Evolutionary conservation across 2,113 vertebrate genomes (phyloP).

Genomic region (Tyrannus savana): DNA sequence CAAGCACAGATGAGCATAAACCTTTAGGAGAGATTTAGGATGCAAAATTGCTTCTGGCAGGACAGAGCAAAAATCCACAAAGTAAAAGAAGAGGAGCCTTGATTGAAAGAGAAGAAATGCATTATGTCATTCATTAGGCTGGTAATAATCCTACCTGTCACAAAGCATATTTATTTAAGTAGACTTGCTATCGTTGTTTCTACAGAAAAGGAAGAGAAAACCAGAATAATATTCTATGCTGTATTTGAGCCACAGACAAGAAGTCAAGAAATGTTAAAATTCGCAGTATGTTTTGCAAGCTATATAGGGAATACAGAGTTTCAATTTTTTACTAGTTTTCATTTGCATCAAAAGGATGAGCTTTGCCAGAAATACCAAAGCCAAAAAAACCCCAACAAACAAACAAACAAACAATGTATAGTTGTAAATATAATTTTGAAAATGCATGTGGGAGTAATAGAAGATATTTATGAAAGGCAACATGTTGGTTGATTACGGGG

Average conservation of each 20-base stretch:
- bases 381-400: too few species aligned
- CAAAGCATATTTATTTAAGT: neutral
- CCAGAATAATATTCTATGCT: neutral
- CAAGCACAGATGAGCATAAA: neutral
- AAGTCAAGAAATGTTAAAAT: neutral
- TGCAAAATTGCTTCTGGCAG: neutral
- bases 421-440: neutral
- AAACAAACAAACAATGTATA: neutral
- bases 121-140: neutral
- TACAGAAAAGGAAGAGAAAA: neutral
- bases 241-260: neutral
- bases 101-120: neutral
- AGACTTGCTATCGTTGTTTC: neutral
- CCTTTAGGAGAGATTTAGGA: neutral
- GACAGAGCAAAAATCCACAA: neutral
- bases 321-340: neutral
- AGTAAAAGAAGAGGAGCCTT: neutral
- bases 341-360: neutral
- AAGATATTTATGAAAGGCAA: neutral
- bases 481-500: neutral
- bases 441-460: neutral
- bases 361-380: neutral
- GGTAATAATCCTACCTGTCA: neutral
- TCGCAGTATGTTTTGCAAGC: neutral
- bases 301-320: neutral